A percentile compares a stretch with the other conserved stretches of the same genome.
Evolutionary conservation across 2,797 vertebrate genomes (phyloP).

Genomic region (Sciaenops ocellatus): DNA sequence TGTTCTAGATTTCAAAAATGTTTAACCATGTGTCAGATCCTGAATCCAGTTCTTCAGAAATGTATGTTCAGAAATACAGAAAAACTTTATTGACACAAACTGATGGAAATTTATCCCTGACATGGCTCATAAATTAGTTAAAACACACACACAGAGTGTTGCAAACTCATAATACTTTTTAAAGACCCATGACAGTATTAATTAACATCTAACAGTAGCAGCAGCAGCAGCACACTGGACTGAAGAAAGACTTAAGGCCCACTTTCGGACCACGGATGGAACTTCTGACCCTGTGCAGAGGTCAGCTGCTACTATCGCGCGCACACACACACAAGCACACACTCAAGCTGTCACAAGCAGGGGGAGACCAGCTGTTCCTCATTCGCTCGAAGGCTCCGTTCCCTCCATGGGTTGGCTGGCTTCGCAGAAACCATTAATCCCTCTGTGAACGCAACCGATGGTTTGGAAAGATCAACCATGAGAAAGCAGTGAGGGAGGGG

Average conservation of each 20-base stretch:
- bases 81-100: constrained; percentile 1
- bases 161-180: neutral
- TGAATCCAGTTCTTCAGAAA: neutral
- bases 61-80: neutral
- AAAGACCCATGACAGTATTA: neutral
- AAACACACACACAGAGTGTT: neutral
- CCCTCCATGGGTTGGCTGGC: constrained; percentile 71
- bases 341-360: constrained; percentile 72
- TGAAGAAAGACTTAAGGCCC: neutral
- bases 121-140: neutral
- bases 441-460: constrained; percentile 67
- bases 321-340: constrained; percentile 50
- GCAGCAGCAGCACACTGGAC: neutral
- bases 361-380: constrained; percentile 78
- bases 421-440: constrained; percentile 78
- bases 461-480: constrained; percentile 75
- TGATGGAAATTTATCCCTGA: neutral
- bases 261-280: constrained; percentile 28
- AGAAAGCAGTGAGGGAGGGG: constrained; percentile 54
- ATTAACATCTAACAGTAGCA: constrained; percentile 2
- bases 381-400: constrained; percentile 70
- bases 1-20: neutral
- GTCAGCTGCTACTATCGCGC: constrained; percentile 57
- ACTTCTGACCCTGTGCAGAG: constrained; percentile 53
- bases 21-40: neutral